A percentile compares a stretch with the other conserved stretches of the same genome.
phyloP scores from a whole-genome alignment of 1,140 invertebrate genomes.

The Mamestra configurata region DNA sequence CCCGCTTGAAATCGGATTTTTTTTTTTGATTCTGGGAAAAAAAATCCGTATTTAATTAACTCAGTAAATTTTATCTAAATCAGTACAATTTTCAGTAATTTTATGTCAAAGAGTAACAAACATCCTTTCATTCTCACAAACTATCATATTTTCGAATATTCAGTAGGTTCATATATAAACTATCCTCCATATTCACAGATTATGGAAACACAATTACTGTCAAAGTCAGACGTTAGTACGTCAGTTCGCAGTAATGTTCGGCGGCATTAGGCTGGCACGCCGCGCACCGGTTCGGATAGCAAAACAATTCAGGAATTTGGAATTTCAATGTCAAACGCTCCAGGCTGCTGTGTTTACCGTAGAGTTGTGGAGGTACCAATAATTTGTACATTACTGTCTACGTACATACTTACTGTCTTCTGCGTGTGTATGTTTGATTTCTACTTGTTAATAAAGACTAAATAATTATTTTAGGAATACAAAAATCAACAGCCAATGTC shows the following conservation, averaged over 20 bases:
- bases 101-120: too few species aligned
- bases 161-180: too few species aligned
- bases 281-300: conserved; percentile 16
- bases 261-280: conserved; percentile 15
- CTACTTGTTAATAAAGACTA: not conserved
- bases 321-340: conserved; percentile 25
- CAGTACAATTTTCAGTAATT: too few species aligned
- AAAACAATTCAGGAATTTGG: conserved; percentile 39
- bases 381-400: conserved; percentile 21
- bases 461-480: too few species aligned
- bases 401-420: not conserved
- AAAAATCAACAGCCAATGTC: too few species aligned
- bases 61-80: too few species aligned
- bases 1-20: too few species aligned
- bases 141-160: too few species aligned
- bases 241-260: conserved; percentile 9
- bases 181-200: not conserved
- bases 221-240: not conserved
- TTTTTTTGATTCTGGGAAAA: too few species aligned
- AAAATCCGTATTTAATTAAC: too few species aligned
- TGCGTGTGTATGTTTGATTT: not conserved
- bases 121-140: too few species aligned
- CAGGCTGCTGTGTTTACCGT: not conserved
- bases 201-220: conserved; percentile 12
- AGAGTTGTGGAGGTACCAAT: not conserved